Percentiles rank a stretch among this genome's conserved stretches.
Evolutionary conservation across 2,888 invertebrate species (phyloP).

Genomic region (Vanessa cardui): DNA sequence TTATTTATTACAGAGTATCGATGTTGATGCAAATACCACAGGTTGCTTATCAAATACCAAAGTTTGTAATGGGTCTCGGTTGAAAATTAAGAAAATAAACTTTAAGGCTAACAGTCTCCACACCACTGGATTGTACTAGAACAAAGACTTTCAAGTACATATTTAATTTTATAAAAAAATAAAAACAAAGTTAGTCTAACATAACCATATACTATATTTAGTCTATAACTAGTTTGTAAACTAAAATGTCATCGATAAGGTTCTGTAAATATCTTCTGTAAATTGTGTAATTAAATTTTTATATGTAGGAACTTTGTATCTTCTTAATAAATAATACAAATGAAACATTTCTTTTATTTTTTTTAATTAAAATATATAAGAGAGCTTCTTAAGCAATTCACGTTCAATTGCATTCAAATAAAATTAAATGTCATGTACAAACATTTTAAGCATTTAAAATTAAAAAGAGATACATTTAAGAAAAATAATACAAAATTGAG

Average conservation of each 20-base stretch:
- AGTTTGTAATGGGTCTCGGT: constrained; percentile 92
- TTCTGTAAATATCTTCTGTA: constrained; percentile 47
- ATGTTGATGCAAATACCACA: constrained; percentile 93
- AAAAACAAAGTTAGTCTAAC: constrained; percentile 21
- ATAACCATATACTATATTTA: constrained; percentile 9
- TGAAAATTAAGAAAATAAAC: constrained; percentile 56
- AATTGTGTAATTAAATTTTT: constrained; percentile 44
- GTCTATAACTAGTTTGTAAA: constrained; percentile 8
- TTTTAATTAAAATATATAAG: constrained; percentile 36
- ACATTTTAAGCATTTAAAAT: constrained; percentile 16
- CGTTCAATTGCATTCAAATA: constrained; percentile 35
- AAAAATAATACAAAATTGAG: constrained; percentile 12
- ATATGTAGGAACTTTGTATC: constrained; percentile 25
- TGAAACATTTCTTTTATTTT: constrained; percentile 29
- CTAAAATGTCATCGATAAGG: neutral
- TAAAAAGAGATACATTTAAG: neutral
- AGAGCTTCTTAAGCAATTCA: constrained; percentile 42
- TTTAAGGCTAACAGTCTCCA: constrained; percentile 35
- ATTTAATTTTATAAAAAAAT: constrained; percentile 30
- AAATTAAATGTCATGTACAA: constrained; percentile 32
- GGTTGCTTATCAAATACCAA: constrained; percentile 91
- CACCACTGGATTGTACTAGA: constrained; percentile 51
- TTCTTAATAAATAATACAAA: constrained; percentile 27
- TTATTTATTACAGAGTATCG: constrained; percentile 86
- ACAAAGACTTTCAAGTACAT: constrained; percentile 31